A percentile compares a stretch with the other conserved stretches of the same genome.
phyloP scores from a whole-genome alignment of 23 tunicate species.

The Oikopleura vanhoeffeni region DNA sequence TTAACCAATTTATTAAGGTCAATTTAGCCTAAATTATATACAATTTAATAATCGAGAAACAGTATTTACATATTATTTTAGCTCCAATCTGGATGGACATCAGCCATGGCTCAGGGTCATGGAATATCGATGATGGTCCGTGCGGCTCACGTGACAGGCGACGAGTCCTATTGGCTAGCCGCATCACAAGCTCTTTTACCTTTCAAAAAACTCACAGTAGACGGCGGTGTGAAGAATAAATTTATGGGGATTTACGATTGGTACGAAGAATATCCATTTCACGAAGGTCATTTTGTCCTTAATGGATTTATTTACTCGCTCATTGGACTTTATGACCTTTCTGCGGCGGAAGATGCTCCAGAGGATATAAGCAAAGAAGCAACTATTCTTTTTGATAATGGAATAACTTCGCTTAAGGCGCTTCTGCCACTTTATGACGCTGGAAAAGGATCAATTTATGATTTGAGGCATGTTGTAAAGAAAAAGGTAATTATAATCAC shows the following conservation, averaged over 20 bases:
- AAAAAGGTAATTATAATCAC: no score
- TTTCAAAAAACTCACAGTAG: constrained; percentile 28
- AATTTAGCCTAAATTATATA: no score
- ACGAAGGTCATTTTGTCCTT: constrained; percentile 50
- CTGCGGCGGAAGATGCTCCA: background rate
- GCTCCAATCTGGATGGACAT: constrained; percentile 75
- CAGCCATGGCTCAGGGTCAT: constrained; percentile 99
- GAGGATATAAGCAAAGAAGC: background rate
- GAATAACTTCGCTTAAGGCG: constrained; percentile 44
- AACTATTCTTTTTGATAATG: constrained; percentile 31
- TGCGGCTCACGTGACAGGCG: constrained; percentile 23
- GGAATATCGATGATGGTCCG: constrained; percentile 47
- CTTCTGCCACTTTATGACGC: constrained; percentile 83
- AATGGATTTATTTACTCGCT: constrained; percentile 88
- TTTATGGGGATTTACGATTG: constrained; percentile 64
- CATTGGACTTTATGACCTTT: constrained; percentile 17
- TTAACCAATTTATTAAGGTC: no score
- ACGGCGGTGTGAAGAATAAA: constrained; percentile 57
- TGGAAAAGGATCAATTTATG: constrained; percentile 65
- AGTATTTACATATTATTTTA: no score
- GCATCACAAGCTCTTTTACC: constrained; percentile 41
- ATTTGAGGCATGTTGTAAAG: constrained; percentile 45
- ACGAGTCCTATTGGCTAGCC: constrained; percentile 18
- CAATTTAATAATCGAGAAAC: no score
- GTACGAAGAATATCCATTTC: constrained; percentile 94